These are phyloP conservation scores for Galaxias olidus DNA, from an alignment of 2,797 vertebrate genomes.

Conservation along the genomic window DNA sequence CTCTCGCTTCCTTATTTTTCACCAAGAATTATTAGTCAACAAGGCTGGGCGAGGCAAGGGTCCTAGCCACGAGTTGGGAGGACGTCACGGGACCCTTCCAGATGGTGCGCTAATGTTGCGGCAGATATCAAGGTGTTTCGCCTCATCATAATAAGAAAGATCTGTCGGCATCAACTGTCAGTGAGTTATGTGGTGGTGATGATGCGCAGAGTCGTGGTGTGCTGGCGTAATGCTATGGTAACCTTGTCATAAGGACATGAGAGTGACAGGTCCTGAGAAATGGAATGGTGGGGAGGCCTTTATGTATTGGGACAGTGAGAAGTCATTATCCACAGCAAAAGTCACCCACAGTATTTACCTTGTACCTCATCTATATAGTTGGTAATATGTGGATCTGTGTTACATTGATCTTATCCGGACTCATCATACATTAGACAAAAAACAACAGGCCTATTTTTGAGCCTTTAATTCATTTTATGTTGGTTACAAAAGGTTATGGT, in stretches of 20 bases:
- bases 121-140: constrained; percentile 77
- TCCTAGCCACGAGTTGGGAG: constrained; percentile 65
- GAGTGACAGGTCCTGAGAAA: constrained; percentile 65
- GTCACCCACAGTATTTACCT: constrained; percentile 66
- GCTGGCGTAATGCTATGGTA: constrained; percentile 56
- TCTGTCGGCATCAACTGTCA: constrained; percentile 62
- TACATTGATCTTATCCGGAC: neutral
- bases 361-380: constrained; percentile 56
- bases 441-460: too few species aligned
- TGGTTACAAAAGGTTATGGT: too few species aligned
- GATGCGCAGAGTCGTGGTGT: constrained; percentile 42
- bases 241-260: constrained; percentile 68
- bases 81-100: constrained; percentile 75
- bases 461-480: too few species aligned
- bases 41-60: constrained; percentile 57
- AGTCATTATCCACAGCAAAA: constrained; percentile 41
- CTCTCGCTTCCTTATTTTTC: constrained; percentile 60
- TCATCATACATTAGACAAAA: too few species aligned
- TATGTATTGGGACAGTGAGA: constrained; percentile 38
- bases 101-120: constrained; percentile 78
- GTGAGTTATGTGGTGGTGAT: constrained; percentile 72
- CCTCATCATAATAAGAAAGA: constrained; percentile 78
- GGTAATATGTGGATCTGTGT: neutral
- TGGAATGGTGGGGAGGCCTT: constrained; percentile 57
- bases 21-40: constrained; percentile 75